Evolutionary conservation across 1,140 invertebrate species (phyloP), one percentile per base, ranked within the genome.

Genomic region (Drosophila ohnishii): DNA sequence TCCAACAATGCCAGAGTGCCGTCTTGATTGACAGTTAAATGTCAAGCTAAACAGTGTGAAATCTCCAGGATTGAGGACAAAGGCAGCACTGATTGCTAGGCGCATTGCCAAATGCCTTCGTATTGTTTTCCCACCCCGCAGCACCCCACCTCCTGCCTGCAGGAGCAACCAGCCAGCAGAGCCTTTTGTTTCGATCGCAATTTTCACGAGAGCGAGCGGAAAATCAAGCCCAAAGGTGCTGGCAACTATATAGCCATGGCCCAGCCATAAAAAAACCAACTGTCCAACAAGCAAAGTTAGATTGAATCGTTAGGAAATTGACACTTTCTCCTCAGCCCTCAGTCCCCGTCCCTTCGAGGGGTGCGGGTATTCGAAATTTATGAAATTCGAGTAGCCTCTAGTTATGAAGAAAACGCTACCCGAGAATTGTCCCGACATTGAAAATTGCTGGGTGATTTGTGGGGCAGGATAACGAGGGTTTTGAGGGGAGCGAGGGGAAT

Each of bases 41-140:
- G 82, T 86, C 83, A 87, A 86, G 82, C 82, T 86, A 87, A 86
- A 86, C 82, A 86, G 82, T 86, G 82, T 86, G 82, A 86, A 87
- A 86, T 87, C 79, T 72, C 65, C 37, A 30, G 64, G 53, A 70
- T 44, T 51, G 69, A 66, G 71, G 64, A 82, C 79, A 86, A 85
- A 77, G 66, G 82, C 79, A 65, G 42, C 83, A 79, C 83, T 86
- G 82, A 86, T 86, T 86, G 82, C 75, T 87, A 64, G 63, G 63
- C 78, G 66, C 83, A 87, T 72, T 87, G 78, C 76, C 69, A 80
- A 87, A 82, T 87, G 78, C 76, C 69, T 69, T 69, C 75, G 80
- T 86, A 86, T 86, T 86, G 82, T 86, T 72, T 79, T 86, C 69
- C 65, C 65, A 44, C 32, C 64, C 60, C 14, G 10, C 42, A n/a